phyloP scores from a whole-genome alignment of 2,113 vertebrate species.

The Thymallus thymallus region DNA sequence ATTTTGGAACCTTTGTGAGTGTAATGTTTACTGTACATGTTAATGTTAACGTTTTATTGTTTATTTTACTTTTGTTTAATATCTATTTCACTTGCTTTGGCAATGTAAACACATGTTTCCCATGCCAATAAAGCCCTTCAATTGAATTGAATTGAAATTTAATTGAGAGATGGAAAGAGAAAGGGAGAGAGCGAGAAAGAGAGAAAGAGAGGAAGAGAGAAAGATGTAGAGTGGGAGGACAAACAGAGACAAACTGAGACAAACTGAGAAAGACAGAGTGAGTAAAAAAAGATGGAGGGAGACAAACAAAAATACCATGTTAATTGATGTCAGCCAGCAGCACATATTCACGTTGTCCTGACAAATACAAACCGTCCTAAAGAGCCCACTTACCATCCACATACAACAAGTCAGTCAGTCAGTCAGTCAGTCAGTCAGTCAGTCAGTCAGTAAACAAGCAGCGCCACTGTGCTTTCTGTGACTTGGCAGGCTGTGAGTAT shows the following conservation, averaged over 20 bases:
- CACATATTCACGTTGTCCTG: background rate
- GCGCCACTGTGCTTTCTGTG: background rate
- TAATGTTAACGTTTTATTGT: too few relatives aligned
- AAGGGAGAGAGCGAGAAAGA: constrained; percentile 53
- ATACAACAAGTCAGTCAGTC: background rate
- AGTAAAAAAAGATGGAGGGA: background rate
- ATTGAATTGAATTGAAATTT: too few relatives aligned
- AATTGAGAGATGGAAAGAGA: too few relatives aligned
- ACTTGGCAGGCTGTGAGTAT: background rate
- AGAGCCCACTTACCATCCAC: background rate
- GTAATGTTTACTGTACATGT: too few relatives aligned
- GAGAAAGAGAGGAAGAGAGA: too few relatives aligned
- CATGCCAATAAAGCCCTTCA: too few relatives aligned
- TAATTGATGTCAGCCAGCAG: background rate
- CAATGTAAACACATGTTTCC: too few relatives aligned
- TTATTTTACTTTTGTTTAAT: too few relatives aligned
- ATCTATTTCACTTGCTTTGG: too few relatives aligned
- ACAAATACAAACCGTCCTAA: constrained; percentile 1
- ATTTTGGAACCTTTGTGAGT: too few relatives aligned
- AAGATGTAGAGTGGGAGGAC: background rate
- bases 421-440: background rate
- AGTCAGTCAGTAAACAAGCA: background rate
- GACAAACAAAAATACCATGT: background rate
- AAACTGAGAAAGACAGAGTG: background rate
- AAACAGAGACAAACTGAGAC: background rate